Conservation (phyloP, 2,797 vertebrate species). For the Aselliscus stoliczkanus region DNA sequence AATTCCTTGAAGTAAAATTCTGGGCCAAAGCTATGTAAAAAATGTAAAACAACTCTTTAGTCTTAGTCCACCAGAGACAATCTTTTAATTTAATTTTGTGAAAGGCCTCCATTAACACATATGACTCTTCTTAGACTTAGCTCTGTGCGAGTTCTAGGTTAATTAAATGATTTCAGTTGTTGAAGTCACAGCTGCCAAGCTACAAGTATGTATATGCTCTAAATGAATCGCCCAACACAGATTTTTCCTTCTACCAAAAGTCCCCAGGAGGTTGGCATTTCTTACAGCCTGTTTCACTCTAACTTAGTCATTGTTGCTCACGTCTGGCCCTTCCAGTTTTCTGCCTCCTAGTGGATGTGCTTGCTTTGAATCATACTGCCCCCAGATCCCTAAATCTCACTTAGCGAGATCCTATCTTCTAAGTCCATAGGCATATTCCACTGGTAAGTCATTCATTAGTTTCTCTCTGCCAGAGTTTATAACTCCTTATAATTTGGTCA, state of each 20-base stretch:
- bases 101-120: background rate
- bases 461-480: constrained; percentile 1
- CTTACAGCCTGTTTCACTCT: background rate
- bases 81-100: background rate
- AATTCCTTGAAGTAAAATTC: background rate
- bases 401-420: background rate
- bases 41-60: background rate
- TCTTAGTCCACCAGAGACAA: background rate
- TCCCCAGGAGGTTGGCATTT: background rate
- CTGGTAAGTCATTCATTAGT: background rate
- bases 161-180: background rate
- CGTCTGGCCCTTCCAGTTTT: background rate
- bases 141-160: background rate
- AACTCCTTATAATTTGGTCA: constrained; percentile 32
- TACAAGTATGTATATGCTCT: background rate
- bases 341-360: background rate
- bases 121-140: background rate
- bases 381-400: background rate
- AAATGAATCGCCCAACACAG: background rate
- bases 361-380: background rate
- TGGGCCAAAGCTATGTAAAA: background rate
- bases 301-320: background rate
- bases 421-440: background rate
- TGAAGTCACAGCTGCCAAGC: background rate
- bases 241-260: constrained; percentile 4